Conservation (phyloP, 2,113 vertebrate genomes). For the Fregata magnificens region DNA sequence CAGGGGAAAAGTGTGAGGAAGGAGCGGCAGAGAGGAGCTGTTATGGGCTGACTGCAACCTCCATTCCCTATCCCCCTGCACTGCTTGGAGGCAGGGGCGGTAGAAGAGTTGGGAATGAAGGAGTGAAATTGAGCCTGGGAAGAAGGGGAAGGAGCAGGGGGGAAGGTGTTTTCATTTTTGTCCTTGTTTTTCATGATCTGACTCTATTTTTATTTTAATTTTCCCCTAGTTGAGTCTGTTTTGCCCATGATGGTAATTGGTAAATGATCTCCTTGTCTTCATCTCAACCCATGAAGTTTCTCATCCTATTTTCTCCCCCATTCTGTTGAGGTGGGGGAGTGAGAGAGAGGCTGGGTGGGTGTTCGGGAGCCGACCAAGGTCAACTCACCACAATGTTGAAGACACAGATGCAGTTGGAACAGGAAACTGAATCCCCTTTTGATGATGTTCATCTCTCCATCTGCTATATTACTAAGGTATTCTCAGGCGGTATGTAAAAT, state of each 20-base stretch:
- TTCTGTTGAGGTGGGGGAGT: neutral
- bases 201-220: neutral
- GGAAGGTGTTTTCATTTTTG: neutral
- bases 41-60: neutral
- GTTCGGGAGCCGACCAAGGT: neutral
- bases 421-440: neutral
- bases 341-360: neutral
- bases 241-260: neutral
- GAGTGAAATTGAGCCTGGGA: neutral
- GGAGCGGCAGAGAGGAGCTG: neutral
- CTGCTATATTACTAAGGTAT: neutral
- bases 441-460: neutral
- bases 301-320: neutral
- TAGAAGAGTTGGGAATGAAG: neutral
- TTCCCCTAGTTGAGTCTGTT: neutral
- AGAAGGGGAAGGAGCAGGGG: neutral
- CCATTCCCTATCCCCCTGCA: accelerated
- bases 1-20: neutral
- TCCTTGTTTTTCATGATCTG: neutral
- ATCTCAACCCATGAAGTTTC: neutral
- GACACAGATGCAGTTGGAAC: neutral
- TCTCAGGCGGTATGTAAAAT: neutral
- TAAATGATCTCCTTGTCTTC: neutral
- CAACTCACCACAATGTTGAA: neutral
- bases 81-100: neutral